Conservation (phyloP, 2,797 vertebrate species). For the Syngnathus acus region DNA sequence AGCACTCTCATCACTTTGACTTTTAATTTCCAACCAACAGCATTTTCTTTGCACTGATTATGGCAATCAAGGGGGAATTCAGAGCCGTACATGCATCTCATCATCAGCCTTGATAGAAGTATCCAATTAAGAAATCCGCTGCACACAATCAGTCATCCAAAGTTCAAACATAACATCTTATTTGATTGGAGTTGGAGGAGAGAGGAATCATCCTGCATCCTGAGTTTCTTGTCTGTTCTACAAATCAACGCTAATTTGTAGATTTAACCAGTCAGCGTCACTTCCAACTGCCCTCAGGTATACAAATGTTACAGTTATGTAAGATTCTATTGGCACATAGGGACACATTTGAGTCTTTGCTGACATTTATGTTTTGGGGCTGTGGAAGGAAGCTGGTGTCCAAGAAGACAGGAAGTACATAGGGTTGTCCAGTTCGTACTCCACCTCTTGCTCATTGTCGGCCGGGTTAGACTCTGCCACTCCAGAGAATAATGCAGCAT, state of each 20-base stretch:
- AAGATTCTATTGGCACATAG: neutral
- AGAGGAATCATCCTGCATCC: neutral
- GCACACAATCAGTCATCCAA: constrained; percentile 5
- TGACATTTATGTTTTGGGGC: too few species aligned
- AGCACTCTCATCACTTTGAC: neutral
- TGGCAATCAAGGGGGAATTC: neutral
- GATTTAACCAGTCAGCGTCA: neutral
- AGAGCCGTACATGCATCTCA: neutral
- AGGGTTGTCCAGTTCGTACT: too few species aligned
- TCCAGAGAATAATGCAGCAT: neutral
- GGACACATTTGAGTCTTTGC: too few species aligned
- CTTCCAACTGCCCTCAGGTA: neutral
- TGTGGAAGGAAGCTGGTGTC: too few species aligned
- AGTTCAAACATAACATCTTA: constrained; percentile 6
- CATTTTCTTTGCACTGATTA: constrained; percentile 1
- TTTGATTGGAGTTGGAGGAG: neutral
- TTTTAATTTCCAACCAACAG: neutral
- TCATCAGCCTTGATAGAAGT: neutral
- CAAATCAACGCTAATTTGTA: constrained; percentile 1
- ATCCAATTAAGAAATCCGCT: constrained; percentile 3
- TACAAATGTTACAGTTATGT: neutral
- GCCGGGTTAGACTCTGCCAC: too few species aligned
- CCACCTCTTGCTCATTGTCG: too few species aligned
- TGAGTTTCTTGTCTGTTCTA: neutral
- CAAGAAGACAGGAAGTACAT: too few species aligned